These are phyloP conservation scores for Coptotermes formosanus DNA, from an alignment of 1,140 invertebrate genomes.

Conservation along the genomic window DNA sequence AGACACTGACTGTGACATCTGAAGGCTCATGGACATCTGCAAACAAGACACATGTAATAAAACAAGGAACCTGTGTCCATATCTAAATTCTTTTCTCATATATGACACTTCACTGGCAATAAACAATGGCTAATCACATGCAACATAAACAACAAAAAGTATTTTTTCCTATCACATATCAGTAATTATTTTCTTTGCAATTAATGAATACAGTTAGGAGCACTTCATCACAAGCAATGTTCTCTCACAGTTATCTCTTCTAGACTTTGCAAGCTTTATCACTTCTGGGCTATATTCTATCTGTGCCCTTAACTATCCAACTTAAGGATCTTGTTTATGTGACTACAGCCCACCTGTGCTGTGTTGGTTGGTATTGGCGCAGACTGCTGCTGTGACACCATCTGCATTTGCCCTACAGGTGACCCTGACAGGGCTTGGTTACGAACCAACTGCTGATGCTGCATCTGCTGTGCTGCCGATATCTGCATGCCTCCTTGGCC, in stretches of 20 bases:
- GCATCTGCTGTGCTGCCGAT: constrained; percentile 51
- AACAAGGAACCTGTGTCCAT: background rate
- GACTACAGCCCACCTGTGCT: background rate
- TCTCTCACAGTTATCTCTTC: too few relatives aligned
- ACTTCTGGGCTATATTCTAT: too few relatives aligned
- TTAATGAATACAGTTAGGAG: background rate
- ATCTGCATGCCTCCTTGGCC: constrained; percentile 43
- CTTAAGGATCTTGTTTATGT: too few relatives aligned
- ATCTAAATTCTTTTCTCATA: too few relatives aligned
- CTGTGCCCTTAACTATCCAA: too few relatives aligned
- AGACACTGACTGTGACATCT: constrained; percentile 52
- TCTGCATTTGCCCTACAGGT: constrained; percentile 28
- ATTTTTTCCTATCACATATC: background rate
- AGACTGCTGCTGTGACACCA: constrained; percentile 51
- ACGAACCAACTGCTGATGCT: constrained; percentile 55
- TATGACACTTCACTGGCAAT: background rate
- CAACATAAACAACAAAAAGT: background rate
- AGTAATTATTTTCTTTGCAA: background rate
- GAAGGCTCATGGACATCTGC: constrained; percentile 54
- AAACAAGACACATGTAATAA: constrained; percentile 31
- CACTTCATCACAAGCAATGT: background rate
- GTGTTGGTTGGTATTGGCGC: constrained; percentile 28
- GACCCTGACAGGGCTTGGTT: constrained; percentile 38
- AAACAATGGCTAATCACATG: background rate
- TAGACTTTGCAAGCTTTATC: too few relatives aligned